Evolutionary conservation across 2,888 invertebrate species (phyloP), one percentile per base, ranked within the genome.

Genomic region (Pseudococcus viburni): DNA sequence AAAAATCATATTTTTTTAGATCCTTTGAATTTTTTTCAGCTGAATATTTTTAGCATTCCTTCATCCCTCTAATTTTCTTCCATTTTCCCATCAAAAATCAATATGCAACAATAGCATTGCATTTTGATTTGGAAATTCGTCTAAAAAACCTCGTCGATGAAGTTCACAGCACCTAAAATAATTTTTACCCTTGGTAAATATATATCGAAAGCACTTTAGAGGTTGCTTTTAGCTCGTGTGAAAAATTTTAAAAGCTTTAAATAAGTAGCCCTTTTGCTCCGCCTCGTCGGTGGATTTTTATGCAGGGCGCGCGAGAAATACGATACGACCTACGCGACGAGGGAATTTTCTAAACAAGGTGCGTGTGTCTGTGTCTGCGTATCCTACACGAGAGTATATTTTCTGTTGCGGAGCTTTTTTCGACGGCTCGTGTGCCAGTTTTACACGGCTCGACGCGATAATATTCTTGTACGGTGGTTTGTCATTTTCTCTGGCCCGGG

Each of bases 401-500:
- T 51, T 51, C 51, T 51, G 17, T 51, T 1, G 51, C 51, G 64
- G 19, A 22, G 64, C 59, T 33, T 33, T 33, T 33, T 33, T 33
- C 15, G 59, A 3, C 3, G 17, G n/a, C 59, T 33, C 1, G 59
- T 59, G 59, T n/a, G 17, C 59, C 15, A 9, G 64, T 64, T 22
- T 64, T 33, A 22, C 22, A 64, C 22, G 9, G 22, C 64, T 22
- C 19, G 7, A 19, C 19, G 19, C 64, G 64, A 64, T 64, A 64
- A 64, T 64, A 64, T 22, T 64, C 19, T 64, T 22, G 64, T 64
- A 64, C 64, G 64, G 64, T 12, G 64, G 64, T 64, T 64, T 64
- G 64, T 64, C 64, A 64, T 64, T 64, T 64, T 64, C 64, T 64
- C 7, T 33, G 26, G 22, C 19, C 19, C 22, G 64, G 19, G 64